Evolutionary conservation across 1,140 invertebrate genomes (phyloP), one percentile per base, ranked within the genome.

Genomic region (Sminthurinus signatus): DNA sequence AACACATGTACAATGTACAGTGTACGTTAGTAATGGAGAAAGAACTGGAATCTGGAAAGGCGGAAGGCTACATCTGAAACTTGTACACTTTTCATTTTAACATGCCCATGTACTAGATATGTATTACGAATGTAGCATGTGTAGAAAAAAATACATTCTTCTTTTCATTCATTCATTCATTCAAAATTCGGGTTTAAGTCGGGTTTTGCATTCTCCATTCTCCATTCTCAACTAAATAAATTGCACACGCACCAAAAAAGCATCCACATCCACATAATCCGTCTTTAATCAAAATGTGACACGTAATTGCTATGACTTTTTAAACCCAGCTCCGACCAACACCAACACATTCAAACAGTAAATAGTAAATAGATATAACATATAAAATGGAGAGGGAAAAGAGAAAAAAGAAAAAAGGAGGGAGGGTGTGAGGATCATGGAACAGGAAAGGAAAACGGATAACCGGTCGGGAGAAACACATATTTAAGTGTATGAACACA

Each of bases 241-340:
- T 39, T 29, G 21, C 12, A 27, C 17, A 17, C 39, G 27, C 14
- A 2, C 46, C 17, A 36, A 28, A 55, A 54, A 29, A 46, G 19
- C 10, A 48, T 36, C 28, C 25, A 39, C 27, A 51, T 65, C 29
- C 17, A 59, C 32, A 59, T 67, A 58, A 62, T 62, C 55, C 60
- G 23, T 51, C 56, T 48, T 67, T 67, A 67, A 67, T 67, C 60
- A 67, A 60, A 67, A 67, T 46, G 60, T 67, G 60, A 60, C 65
- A 63, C 56, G 58, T 67, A 57, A 60, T 54, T 62, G 56, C 42
- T 59, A 43, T 63, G 65, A 63, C 60, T 67, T 63, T 62, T 59
- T 59, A 60, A 60, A 32, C 19, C 43, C 19, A 19, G 21, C 19
- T 50, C 19, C 15, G 15, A 60, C n/a, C n/a, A n/a, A n/a, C n/a